phyloP scores from a whole-genome alignment of 2,888 invertebrate genomes.

The Acronicta psi region DNA sequence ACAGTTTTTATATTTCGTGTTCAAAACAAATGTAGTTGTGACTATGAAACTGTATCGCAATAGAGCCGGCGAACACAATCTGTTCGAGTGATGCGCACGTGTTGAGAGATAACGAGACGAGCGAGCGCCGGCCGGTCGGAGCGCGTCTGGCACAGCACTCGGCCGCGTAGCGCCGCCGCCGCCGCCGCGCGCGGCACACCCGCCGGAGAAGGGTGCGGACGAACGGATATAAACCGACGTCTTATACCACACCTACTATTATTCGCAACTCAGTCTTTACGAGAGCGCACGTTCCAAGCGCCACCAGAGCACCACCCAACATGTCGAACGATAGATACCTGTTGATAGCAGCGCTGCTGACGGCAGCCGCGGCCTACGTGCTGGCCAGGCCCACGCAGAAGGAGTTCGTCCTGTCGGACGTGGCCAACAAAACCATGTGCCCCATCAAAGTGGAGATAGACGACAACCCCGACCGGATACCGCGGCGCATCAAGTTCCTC shows the following conservation, averaged over 20 bases:
- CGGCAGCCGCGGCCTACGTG: constrained; percentile 52
- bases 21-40: constrained; percentile 13
- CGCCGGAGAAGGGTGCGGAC: constrained; percentile 22
- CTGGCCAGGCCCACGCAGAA: constrained; percentile 56
- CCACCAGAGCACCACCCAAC: constrained; percentile 24
- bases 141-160: constrained; percentile 10
- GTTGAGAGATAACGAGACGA: constrained; percentile 14
- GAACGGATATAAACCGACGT: constrained; percentile 52
- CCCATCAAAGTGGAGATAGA: constrained; percentile 74
- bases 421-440: constrained; percentile 78
- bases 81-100: neutral
- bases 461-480: constrained; percentile 72
- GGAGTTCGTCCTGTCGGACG: constrained; percentile 68
- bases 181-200: constrained; percentile 39
- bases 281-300: constrained; percentile 62
- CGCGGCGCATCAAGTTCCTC: constrained; percentile 79
- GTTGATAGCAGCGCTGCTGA: constrained; percentile 42
- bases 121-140: constrained; percentile 5
- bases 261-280: constrained; percentile 67
- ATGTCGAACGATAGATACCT: constrained; percentile 50
- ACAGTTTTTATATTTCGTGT: constrained; percentile 12
- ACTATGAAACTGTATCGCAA: constrained; percentile 1
- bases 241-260: constrained; percentile 62
- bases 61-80: neutral
- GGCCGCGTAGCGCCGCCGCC: constrained; percentile 25